Percentiles rank a stretch among this genome's conserved stretches.
phyloP scores from a whole-genome alignment of 2,797 vertebrate genomes.

The Mormyrus hasselquistii region DNA sequence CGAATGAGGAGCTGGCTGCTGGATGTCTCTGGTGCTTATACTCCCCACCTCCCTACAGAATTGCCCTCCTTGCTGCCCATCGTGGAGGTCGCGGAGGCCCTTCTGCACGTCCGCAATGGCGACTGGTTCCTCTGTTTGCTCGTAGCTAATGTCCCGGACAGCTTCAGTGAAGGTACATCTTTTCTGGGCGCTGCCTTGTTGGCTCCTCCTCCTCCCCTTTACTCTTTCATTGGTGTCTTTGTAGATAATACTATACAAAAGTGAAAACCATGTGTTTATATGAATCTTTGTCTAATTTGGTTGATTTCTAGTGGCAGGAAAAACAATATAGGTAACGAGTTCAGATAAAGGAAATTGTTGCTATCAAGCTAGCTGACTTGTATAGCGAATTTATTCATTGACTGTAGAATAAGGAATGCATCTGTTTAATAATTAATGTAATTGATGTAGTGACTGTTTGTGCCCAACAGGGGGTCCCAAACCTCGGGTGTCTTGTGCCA shows the following conservation, averaged over 20 bases:
- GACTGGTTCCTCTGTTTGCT: conserved; percentile 96
- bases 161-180: conserved; percentile 88
- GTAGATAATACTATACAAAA: not conserved
- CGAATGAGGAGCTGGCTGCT: not conserved
- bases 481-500: not conserved
- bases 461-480: not conserved
- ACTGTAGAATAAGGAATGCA: not conserved
- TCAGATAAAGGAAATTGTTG: not conserved
- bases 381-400: not conserved
- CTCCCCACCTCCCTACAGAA: conserved; percentile 55
- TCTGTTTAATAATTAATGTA: not conserved
- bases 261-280: not conserved
- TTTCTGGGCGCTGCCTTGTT: not conserved
- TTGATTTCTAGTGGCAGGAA: not conserved
- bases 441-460: not conserved
- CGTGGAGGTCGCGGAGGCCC: conserved; percentile 90
- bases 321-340: not conserved
- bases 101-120: conserved; percentile 89
- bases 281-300: not conserved
- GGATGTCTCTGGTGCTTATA: not conserved
- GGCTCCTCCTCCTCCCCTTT: not conserved
- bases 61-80: conserved; percentile 88
- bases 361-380: not conserved
- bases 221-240: not conserved
- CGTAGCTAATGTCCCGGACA: conserved; percentile 96